Base-by-base conservation (phyloP, 1,140 invertebrate species). In the Plodia interpunctella region DNA sequence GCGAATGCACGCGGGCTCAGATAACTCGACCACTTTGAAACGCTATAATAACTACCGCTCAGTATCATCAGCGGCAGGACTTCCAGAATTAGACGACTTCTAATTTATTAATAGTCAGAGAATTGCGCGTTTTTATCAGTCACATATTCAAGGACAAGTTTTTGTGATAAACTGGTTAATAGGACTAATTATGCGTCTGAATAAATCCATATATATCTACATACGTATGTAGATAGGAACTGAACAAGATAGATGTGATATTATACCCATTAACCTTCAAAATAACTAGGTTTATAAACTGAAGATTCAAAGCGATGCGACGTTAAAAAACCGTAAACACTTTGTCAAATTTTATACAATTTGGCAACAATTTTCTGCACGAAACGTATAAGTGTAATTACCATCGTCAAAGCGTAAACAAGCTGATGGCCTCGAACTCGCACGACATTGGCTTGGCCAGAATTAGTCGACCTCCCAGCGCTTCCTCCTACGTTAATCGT, bases 361-460 rank as follows among this genome's bases (percentile, higher is more conserved):
- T 79, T 77, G 78, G 74, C 74, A 76, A 68, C 69, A 70, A 70
- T 72, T 66, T 68, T 68, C 68, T 63, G 53, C 60, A 66, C 67
- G 68, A 64, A 66, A 68, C 70, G 69, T 70, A 65, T 66, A 66
- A 65, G 63, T 68, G 76, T 75, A 78, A 79, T 77, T 74, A 76
- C 68, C 59, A 60, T 60, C 68, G 69, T 68, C 65, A 53, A 69
- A 68, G 60, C 62, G 77, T 80, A 76, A 82, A 78, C 77, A 78
- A 71, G 60, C 57, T 20, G 18, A 62, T 59, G 72, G 59, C 79
- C 76, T 78, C 76, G 68, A 82, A 78, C 72, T 64, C 58, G 54
- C 66, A 66, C 65, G 68, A 70, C 69, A 70, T 65, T 66, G 64
- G 59, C 59, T 64, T 65, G 69, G 28, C 74, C 66, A 68, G 66